phyloP scores from a whole-genome alignment of 2,113 vertebrate genomes.

The Pan troglodytes region NHGRI_mPanTro3-v2.1_pri NC_072398.2:89466001-89466500 shows the following conservation, averaged over 20 bases:
- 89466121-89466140: background rate
- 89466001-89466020: background rate
- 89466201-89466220: conserved; percentile 26
- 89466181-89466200: background rate
- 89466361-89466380: background rate
- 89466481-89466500: background rate
- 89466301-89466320: background rate
- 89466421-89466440: background rate
- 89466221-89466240: background rate
- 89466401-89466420: background rate
- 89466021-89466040: background rate
- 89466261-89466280: background rate
- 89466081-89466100: background rate
- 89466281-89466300: background rate
- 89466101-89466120: background rate
- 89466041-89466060: background rate
- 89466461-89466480: background rate
- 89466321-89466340: background rate
- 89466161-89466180: background rate
- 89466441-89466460: background rate
- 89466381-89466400: conserved; percentile 10
- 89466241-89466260: background rate
- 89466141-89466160: background rate
- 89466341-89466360: background rate
- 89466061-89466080: background rate